A percentile compares a stretch with the other conserved stretches of the same genome.
Conservation (phyloP, 2,888 invertebrate genomes). For the Watsonalla binaria region DNA sequence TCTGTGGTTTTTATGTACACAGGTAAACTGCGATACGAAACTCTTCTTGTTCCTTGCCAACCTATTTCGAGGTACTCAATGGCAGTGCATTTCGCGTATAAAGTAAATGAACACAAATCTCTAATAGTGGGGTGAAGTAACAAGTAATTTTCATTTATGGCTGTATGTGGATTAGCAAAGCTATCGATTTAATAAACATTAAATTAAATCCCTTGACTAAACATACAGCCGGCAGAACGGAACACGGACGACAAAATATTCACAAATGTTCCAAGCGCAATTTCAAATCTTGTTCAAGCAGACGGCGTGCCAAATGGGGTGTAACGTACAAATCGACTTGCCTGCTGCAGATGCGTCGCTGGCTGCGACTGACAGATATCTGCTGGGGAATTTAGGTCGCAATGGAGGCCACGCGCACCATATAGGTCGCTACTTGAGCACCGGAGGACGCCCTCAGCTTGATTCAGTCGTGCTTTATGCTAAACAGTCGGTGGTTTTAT, state of each 20-base stretch:
- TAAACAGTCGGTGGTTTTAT: neutral
- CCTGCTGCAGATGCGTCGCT: slow-evolving; percentile 37
- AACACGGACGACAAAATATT: slow-evolving; percentile 6
- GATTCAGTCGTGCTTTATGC: neutral
- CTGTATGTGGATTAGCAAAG: no score
- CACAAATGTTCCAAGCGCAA: slow-evolving; percentile 13
- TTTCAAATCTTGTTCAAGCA: slow-evolving; percentile 17
- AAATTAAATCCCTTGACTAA: neutral
- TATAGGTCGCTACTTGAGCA: slow-evolving; percentile 33
- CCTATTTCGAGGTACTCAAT: no score
- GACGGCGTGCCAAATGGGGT: slow-evolving; percentile 33
- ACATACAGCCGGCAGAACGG: neutral
- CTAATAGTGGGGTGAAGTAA: no score
- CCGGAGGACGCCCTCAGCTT: slow-evolving; percentile 15
- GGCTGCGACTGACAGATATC: slow-evolving; percentile 42
- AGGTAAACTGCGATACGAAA: no score
- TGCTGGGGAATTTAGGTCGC: slow-evolving; percentile 44
- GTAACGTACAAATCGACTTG: slow-evolving; percentile 41
- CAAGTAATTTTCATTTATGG: no score
- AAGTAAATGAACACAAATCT: no score
- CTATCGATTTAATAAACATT: no score
- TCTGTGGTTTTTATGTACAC: neutral
- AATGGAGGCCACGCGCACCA: slow-evolving; percentile 34
- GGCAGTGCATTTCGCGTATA: no score
- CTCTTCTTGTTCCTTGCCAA: no score